phyloP scores from a whole-genome alignment of 2,888 invertebrate genomes.

The Nomada goodeniana region DNA sequence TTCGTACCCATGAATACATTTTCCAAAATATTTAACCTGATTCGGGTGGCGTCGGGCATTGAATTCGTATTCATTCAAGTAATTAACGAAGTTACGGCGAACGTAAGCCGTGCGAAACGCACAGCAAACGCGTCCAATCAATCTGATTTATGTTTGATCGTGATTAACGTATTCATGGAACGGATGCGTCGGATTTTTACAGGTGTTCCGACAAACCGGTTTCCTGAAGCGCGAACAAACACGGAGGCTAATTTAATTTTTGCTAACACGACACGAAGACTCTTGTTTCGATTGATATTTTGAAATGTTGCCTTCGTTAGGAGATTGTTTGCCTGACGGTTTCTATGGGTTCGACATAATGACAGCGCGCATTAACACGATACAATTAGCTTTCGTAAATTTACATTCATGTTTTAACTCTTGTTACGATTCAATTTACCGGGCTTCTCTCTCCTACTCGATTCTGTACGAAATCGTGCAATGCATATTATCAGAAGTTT shows the following conservation, averaged over 20 bases:
- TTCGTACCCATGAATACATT: not conserved
- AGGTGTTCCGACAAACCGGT: constrained; percentile 13
- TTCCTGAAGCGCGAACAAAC: constrained; percentile 22
- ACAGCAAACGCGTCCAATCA: constrained; percentile 39
- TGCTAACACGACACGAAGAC: not conserved
- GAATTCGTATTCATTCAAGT: constrained; percentile 35
- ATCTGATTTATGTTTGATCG: constrained; percentile 46
- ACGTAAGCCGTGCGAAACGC: constrained; percentile 29
- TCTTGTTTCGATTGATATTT: constrained; percentile 13
- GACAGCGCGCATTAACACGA: not conserved
- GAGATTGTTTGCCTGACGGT: not conserved
- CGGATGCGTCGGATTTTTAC: constrained; percentile 22
- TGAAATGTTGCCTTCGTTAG: constrained; percentile 1
- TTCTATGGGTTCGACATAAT: not conserved
- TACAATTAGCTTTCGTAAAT: not conserved
- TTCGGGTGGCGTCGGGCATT: constrained; percentile 26
- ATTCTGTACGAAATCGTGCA: too few relatives aligned
- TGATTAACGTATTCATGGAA: constrained; percentile 47
- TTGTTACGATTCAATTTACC: not conserved
- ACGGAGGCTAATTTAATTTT: constrained; percentile 36
- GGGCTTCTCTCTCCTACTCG: not conserved
- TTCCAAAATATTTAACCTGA: constrained; percentile 32
- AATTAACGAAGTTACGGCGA: constrained; percentile 56
- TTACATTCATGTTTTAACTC: not conserved
- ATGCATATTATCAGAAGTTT: too few relatives aligned